Base-by-base conservation (phyloP, 2,888 invertebrate genomes). In the Rhimphoctona megacephalus region DNA sequence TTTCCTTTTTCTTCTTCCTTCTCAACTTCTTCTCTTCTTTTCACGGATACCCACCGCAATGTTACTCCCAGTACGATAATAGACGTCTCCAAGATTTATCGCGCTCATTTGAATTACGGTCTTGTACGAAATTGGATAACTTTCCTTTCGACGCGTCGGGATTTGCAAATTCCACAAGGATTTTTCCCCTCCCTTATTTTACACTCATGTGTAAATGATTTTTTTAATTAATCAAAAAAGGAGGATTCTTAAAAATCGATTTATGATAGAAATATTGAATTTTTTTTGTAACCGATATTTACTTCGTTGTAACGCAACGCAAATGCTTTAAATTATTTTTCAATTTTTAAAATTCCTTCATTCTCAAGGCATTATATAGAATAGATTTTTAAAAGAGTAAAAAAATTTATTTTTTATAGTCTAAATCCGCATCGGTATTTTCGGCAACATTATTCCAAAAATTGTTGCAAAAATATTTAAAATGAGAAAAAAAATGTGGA, bases 71-170 rank as follows among this genome's bases (percentile, higher is more conserved):
- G 73, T 66, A 85, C 85, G 72, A 85, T 85, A 85, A 83, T 83
- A 83, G 83, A 77, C 70, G 70, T 77, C 69, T 46, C 36, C 19
- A 61, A 83, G 84, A 78, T 79, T 33, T 66, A 83, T 81, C 61
- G 67, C 77, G 46, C 77, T 81, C 76, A 77, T 83, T 85, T 83
- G 73, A 83, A 85, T 85, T 79, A 79, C 78, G 49, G 33, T 83
- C 76, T 83, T 78, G 83, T 70, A 80, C 83, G 57, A 81, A 85
- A 81, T 78, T 81, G 73, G 73, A 81, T 85, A 85, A 85, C 77
- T 81, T 78, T 73, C 73, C 72, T 77, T 54, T 57, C 64, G 80
- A 76, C 74, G 61, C 30, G 49, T 39, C 39, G 64, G 25, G 52
- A 43, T 61, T 77, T 46, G 14, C 70, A 19, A 70, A 70, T 78